Evolutionary conservation across 2,888 invertebrate species (phyloP).

Genomic region (Junonia oenone): DNA sequence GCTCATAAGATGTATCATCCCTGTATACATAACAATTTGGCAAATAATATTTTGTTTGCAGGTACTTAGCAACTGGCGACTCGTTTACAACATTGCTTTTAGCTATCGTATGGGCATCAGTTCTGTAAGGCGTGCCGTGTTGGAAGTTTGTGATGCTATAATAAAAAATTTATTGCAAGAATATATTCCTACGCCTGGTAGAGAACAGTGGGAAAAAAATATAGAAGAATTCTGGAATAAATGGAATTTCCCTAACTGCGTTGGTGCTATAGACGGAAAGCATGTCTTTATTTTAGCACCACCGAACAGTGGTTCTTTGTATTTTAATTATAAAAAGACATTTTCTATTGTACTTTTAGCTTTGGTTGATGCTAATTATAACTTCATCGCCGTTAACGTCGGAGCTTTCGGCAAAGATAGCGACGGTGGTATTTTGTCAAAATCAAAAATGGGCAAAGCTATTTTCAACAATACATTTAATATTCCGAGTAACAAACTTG

Average conservation of each 20-base stretch:
- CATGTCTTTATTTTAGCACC: not conserved
- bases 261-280: not conserved
- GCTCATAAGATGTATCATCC: too few relatives aligned
- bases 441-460: slow-evolving; percentile 27
- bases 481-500: slow-evolving; percentile 21
- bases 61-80: not conserved
- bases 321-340: not conserved
- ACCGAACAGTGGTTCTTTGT: not conserved
- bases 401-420: slow-evolving; percentile 18
- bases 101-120: not conserved
- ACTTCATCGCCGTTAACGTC: slow-evolving; percentile 26
- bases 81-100: not conserved
- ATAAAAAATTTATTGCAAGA: not conserved
- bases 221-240: not conserved
- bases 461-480: slow-evolving; percentile 28
- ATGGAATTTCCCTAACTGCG: not conserved
- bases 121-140: not conserved
- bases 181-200: not conserved
- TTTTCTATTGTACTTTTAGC: slow-evolving; percentile 14
- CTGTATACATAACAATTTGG: too few relatives aligned
- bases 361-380: slow-evolving; percentile 26
- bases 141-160: not conserved
- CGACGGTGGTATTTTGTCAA: slow-evolving; percentile 22
- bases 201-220: not conserved
- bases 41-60: not conserved